phyloP scores from a whole-genome alignment of 2,888 invertebrate species.

The Cheilosia variabilis region DNA sequence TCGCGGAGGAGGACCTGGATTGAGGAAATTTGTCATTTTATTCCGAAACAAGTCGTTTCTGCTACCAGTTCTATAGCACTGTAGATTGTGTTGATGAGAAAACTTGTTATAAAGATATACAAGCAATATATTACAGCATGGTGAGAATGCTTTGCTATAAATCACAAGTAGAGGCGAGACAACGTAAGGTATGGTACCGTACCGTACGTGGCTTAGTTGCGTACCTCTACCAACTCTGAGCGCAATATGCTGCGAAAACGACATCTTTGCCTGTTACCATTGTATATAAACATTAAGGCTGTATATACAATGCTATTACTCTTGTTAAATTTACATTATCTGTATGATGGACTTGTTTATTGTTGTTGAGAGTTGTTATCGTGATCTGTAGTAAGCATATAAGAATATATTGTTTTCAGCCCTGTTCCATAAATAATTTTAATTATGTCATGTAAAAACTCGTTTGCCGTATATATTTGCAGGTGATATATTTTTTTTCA shows the following conservation, averaged over 20 bases:
- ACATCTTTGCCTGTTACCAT: too few species aligned
- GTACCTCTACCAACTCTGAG: neutral
- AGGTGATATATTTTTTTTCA: too few species aligned
- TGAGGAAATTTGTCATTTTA: constrained; percentile 46
- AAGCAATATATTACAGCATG: constrained; percentile 18
- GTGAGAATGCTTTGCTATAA: constrained; percentile 34
- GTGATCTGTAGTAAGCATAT: too few species aligned
- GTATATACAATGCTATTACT: neutral
- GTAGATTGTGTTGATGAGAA: neutral
- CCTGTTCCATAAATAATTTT: too few species aligned
- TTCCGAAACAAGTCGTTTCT: neutral
- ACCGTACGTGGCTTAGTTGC: too few species aligned
- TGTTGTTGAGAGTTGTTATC: neutral
- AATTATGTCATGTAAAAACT: too few species aligned
- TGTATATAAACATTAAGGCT: too few species aligned
- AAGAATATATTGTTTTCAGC: too few species aligned
- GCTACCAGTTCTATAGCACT: neutral
- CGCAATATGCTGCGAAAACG: neutral
- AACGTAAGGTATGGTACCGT: neutral
- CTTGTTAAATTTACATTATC: constrained; percentile 9
- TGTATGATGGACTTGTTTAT: constrained; percentile 9
- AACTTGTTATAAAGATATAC: constrained; percentile 34
- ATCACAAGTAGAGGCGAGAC: constrained; percentile 20
- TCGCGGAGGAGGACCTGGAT: constrained; percentile 12
- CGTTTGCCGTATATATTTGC: too few species aligned